Conservation (phyloP, 2,113 vertebrate genomes). For the Polypterus bichir region DNA sequence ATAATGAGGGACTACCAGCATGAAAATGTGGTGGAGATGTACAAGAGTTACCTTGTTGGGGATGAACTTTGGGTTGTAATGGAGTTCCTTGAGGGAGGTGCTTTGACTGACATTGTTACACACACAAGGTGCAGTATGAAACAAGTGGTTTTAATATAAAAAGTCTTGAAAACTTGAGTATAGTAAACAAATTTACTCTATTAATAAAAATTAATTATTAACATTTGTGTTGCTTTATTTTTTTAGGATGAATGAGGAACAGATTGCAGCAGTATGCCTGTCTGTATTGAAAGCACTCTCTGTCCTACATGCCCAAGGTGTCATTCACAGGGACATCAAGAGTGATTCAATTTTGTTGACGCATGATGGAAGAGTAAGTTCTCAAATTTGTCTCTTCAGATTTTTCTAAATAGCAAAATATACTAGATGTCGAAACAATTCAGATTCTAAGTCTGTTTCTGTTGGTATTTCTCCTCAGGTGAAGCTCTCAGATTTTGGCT, state of each 20-base stretch:
- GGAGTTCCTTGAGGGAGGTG: slow-evolving; percentile 92
- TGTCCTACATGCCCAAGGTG: slow-evolving; percentile 80
- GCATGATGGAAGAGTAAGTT: slow-evolving; percentile 68
- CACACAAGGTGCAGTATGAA: slow-evolving; percentile 65
- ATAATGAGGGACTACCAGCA: slow-evolving; percentile 96
- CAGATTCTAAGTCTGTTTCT: too few relatives aligned
- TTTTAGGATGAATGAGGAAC: slow-evolving; percentile 89
- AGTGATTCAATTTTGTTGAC: slow-evolving; percentile 96
- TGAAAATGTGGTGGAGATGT: slow-evolving; percentile 95
- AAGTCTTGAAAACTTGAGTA: too few relatives aligned
- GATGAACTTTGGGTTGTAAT: slow-evolving; percentile 96
- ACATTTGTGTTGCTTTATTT: neutral
- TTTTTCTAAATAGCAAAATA: too few relatives aligned
- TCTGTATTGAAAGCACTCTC: slow-evolving; percentile 78
- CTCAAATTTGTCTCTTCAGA: neutral
- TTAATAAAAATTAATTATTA: neutral
- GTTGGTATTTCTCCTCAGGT: slow-evolving; percentile 45
- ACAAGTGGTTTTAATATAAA: too few relatives aligned
- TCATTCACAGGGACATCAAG: slow-evolving; percentile 94
- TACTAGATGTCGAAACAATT: too few relatives aligned
- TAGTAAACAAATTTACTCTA: too few relatives aligned
- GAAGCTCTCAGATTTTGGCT: slow-evolving; percentile 89
- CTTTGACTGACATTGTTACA: slow-evolving; percentile 86
- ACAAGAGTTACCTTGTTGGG: slow-evolving; percentile 93
- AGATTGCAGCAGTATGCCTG: slow-evolving; percentile 82